These are phyloP conservation scores for Papilio gigon DNA, from an alignment of 2,888 invertebrate genomes.

Conservation along the genomic window DNA sequence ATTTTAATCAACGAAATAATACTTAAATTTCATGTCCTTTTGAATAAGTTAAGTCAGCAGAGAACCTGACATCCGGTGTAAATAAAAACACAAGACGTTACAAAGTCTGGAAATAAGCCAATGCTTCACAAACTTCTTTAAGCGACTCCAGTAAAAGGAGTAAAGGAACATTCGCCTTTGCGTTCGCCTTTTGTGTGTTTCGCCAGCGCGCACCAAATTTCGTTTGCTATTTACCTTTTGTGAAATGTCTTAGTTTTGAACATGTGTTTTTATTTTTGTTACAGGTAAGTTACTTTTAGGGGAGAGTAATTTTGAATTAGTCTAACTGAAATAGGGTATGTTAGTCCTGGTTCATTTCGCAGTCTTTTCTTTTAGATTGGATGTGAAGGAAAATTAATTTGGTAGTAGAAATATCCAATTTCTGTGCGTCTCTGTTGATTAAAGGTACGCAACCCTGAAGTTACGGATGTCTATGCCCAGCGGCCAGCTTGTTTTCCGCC, in stretches of 20 bases:
- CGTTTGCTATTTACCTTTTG: constrained; percentile 22
- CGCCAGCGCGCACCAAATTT: not conserved
- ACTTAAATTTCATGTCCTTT: not conserved
- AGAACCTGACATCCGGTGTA: constrained; percentile 10
- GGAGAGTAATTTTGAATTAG: not conserved
- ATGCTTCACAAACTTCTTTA: constrained; percentile 22
- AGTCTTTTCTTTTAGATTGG: too few species aligned
- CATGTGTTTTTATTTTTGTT: constrained; percentile 50
- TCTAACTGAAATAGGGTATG: not conserved
- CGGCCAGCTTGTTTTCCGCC: too few species aligned
- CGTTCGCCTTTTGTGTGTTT: constrained; percentile 18
- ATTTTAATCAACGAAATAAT: not conserved
- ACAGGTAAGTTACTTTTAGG: constrained; percentile 59
- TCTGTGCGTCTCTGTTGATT: too few species aligned
- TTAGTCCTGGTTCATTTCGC: too few species aligned
- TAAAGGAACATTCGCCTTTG: constrained; percentile 19
- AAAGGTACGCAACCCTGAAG: too few species aligned
- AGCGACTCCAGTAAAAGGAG: constrained; percentile 9
- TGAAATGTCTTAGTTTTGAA: not conserved
- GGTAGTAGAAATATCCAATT: too few species aligned
- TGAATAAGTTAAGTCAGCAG: not conserved
- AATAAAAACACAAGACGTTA: constrained; percentile 25
- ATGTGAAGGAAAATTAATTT: too few species aligned
- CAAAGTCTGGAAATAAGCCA: constrained; percentile 34
- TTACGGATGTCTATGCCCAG: too few species aligned